A percentile compares a stretch with the other conserved stretches of the same genome.
phyloP scores from a whole-genome alignment of 1,140 invertebrate species.

The Papilio polytes region DNA sequence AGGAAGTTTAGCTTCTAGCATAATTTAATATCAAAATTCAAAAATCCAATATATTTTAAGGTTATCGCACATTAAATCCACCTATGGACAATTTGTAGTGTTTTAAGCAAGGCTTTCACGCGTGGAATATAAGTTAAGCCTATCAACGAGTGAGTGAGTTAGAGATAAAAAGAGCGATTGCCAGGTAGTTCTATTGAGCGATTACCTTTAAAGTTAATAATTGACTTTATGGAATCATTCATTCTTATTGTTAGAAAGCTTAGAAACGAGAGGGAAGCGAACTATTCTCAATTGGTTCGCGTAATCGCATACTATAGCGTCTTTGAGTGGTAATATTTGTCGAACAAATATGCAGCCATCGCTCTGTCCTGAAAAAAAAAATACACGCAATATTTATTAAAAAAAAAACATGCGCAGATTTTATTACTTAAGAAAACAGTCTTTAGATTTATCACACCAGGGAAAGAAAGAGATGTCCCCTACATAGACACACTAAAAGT shows the following conservation, averaged over 20 bases:
- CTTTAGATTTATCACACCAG: too few relatives aligned
- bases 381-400: too few relatives aligned
- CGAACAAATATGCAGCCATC: slow-evolving; percentile 92
- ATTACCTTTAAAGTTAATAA: neutral
- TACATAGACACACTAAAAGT: too few relatives aligned
- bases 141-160: too few relatives aligned
- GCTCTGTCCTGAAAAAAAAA: slow-evolving; percentile 84
- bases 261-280: slow-evolving; percentile 93
- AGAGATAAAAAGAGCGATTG: too few relatives aligned
- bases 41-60: neutral
- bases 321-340: slow-evolving; percentile 90
- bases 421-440: too few relatives aligned
- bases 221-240: slow-evolving; percentile 51
- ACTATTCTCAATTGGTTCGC: slow-evolving; percentile 95
- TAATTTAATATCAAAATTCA: neutral
- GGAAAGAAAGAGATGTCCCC: too few relatives aligned
- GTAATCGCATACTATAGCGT: slow-evolving; percentile 96
- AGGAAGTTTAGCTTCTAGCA: neutral
- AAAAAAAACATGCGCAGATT: too few relatives aligned
- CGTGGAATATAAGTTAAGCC: neutral
- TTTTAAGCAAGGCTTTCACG: neutral
- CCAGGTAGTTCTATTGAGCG: neutral
- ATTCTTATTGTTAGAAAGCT: slow-evolving; percentile 65
- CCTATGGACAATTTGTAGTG: neutral
- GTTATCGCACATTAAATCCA: neutral